Evolutionary conservation across 2,888 invertebrate genomes (phyloP), one percentile per base, ranked within the genome.

Genomic region (Heliconius ethilla): DNA sequence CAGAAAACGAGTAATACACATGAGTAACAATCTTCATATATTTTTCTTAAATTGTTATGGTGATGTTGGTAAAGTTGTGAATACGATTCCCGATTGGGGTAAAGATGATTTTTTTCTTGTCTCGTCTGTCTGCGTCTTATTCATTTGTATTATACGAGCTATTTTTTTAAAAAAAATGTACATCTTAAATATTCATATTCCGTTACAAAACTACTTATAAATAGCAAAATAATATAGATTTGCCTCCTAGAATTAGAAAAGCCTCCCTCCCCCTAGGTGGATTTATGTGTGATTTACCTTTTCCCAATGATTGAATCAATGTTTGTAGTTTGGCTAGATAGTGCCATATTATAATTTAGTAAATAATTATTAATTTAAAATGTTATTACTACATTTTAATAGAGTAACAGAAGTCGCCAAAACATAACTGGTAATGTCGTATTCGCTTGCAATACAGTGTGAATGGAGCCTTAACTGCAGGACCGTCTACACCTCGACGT

Each of bases 381-480:
- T 55, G 22, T 22, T 6, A 22, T 55, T 55, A 55, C 7, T 51
- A 51, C 7, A 7, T 51, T 51, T 22, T 7, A 51, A 6, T 13
- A 51, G 2, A 51, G 51, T 18, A 45, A 45, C 45, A 10, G 45
- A 45, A 5, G 5, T 51, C 55, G 1, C 10, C 9, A n/a, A 55
- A 55, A 51, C 6, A 5, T 51, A 15, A 18, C 15, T 18, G 15
- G 18, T 18, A 51, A 15, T 15, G 45, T 45, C 45, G 15, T 45
- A 51, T 51, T 45, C 18, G 5, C 1, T 7, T 25, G 40, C 22
- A 15, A 13, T 13, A 10, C 13, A 29, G 33, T 72, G 13, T 72
- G 33, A 59, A 72, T 9, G 11, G 70, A 29, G 51, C 51, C 69
- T 45, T 70, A 70, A 51, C 70, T 29, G 51, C 70, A 51, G 70